Conservation (phyloP, 2,888 invertebrate species). For the Andrena bicolor region DNA sequence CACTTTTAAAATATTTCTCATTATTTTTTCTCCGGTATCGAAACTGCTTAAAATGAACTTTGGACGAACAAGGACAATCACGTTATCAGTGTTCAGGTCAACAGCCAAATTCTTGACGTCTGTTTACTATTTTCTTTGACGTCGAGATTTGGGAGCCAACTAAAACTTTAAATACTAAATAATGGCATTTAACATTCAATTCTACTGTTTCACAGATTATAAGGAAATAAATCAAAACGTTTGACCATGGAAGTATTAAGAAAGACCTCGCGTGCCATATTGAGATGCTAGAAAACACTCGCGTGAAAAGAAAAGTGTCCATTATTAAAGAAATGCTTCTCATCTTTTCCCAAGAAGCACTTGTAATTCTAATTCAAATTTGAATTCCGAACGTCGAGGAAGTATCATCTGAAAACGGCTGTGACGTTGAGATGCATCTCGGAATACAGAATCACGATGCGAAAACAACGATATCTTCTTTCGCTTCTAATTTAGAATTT, state of each 20-base stretch:
- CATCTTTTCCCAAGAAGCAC: background rate
- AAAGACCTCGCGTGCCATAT: no score
- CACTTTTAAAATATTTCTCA: no score
- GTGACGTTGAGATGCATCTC: background rate
- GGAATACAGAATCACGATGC: background rate
- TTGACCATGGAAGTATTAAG: no score
- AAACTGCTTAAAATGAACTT: no score
- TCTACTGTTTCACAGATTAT: no score
- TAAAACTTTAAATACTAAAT: no score
- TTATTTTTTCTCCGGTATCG: no score
- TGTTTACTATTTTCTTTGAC: no score
- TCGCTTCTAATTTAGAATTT: slow-evolving; percentile 11
- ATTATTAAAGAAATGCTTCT: background rate
- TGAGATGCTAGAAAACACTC: no score
- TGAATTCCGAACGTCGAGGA: background rate
- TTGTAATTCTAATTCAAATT: background rate
- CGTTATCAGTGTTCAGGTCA: background rate
- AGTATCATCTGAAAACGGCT: background rate
- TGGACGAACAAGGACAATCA: background rate
- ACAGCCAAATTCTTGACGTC: background rate
- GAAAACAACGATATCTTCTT: slow-evolving; percentile 1
- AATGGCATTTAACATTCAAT: no score
- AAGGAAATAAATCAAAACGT: no score
- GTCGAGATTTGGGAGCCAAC: no score
- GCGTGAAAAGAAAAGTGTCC: background rate